phyloP scores from a whole-genome alignment of 1,140 invertebrate genomes.

The Limonius californicus region DNA sequence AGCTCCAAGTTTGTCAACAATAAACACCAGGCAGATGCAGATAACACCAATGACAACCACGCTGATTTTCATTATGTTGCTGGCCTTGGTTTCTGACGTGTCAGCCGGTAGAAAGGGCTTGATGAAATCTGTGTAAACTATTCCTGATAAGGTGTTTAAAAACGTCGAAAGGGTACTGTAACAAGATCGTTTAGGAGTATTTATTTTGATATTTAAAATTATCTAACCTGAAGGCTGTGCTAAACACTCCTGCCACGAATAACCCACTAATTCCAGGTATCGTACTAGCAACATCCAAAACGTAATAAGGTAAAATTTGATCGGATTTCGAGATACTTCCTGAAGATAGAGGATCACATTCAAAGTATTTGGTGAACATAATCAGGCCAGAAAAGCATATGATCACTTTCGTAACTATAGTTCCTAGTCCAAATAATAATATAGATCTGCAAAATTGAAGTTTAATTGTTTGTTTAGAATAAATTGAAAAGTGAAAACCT shows the following conservation, averaged over 20 bases:
- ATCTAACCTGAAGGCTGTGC: constrained; percentile 61
- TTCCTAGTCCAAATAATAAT: constrained; percentile 2
- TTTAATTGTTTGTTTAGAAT: too few species aligned
- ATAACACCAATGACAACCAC: constrained; percentile 57
- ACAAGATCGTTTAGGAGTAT: constrained; percentile 13
- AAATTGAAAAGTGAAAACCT: too few species aligned
- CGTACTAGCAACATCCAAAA: constrained; percentile 55
- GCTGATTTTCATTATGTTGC: constrained; percentile 55
- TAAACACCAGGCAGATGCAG: constrained; percentile 57
- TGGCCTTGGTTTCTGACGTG: constrained; percentile 47
- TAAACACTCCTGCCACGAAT: constrained; percentile 62
- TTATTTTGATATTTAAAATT: too few species aligned
- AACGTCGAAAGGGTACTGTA: constrained; percentile 61
- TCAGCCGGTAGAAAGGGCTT: constrained; percentile 45
- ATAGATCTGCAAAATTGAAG: constrained; percentile 19
- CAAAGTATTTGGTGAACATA: constrained; percentile 63
- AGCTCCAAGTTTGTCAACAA: constrained; percentile 58
- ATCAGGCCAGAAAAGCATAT: constrained; percentile 59
- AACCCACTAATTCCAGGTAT: constrained; percentile 57
- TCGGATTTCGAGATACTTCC: constrained; percentile 45
- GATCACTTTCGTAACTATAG: constrained; percentile 20
- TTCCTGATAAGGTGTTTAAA: constrained; percentile 63
- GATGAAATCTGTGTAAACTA: constrained; percentile 64
- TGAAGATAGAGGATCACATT: constrained; percentile 58
- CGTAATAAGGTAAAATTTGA: constrained; percentile 56